These are phyloP conservation scores for Dipodomys spectabilis DNA, from an alignment of 2,113 vertebrate genomes.

Conservation along the genomic window DNA sequence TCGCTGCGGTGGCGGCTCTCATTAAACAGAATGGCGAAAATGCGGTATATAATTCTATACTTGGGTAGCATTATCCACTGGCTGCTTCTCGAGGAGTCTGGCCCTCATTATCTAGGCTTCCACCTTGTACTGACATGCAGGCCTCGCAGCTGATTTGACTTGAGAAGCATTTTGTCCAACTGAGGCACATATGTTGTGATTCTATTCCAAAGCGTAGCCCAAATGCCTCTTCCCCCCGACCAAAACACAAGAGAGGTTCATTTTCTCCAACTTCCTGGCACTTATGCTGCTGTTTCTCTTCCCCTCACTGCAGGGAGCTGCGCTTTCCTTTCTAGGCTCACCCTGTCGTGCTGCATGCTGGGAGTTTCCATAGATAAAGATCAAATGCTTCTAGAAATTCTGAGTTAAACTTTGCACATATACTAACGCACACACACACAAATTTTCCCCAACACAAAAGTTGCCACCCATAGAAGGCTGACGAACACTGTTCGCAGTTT, in stretches of 20 bases:
- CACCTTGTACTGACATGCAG: constrained; percentile 77
- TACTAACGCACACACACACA: constrained; percentile 13
- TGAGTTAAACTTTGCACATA: constrained; percentile 70
- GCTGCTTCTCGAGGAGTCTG: constrained; percentile 79
- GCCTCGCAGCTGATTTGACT: constrained; percentile 78
- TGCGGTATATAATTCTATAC: constrained; percentile 81
- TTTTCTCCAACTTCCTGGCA: constrained; percentile 80
- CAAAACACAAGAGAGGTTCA: constrained; percentile 66
- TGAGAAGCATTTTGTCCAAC: constrained; percentile 81
- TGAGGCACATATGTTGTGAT: constrained; percentile 83
- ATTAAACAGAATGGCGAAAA: constrained; percentile 79
- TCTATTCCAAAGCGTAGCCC: constrained; percentile 74
- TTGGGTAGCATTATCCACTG: constrained; percentile 88
- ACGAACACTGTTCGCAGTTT: constrained; percentile 14
- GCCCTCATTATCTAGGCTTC: constrained; percentile 83
- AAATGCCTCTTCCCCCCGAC: constrained; percentile 72
- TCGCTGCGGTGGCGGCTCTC: constrained; percentile 82
- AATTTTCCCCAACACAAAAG: not conserved
- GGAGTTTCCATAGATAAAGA: constrained; percentile 82
- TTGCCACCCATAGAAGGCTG: not conserved
- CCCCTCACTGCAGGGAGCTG: constrained; percentile 87
- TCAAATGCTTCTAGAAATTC: constrained; percentile 82
- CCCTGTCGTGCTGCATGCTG: constrained; percentile 81
- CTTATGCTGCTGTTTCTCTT: constrained; percentile 85
- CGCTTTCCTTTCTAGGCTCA: constrained; percentile 79